Conservation (phyloP, 2,797 vertebrate species). For the Cuculus canorus region DNA sequence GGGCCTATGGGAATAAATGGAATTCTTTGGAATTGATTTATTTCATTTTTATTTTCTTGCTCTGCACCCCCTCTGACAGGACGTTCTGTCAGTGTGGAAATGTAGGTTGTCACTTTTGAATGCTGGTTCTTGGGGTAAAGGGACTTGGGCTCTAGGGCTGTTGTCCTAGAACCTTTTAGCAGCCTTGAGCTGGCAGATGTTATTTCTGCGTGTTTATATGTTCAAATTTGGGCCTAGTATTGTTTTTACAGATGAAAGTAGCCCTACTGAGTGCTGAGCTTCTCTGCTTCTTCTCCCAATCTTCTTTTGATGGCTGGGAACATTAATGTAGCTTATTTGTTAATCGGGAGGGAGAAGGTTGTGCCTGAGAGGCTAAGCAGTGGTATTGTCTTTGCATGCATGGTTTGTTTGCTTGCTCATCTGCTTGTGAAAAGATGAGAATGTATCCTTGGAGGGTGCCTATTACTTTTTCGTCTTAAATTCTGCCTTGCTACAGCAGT, state of each 20-base stretch:
- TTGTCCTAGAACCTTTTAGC: not conserved
- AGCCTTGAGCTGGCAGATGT: not conserved
- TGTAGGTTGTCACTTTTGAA: not conserved
- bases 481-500: conserved; percentile 11
- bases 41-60: not conserved
- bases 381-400: not conserved
- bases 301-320: not conserved
- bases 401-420: conserved; percentile 9
- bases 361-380: not conserved
- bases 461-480: not conserved
- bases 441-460: not conserved
- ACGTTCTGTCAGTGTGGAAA: not conserved
- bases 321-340: conserved; percentile 1
- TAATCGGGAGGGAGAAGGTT: not conserved
- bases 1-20: not conserved
- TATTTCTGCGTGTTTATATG: not conserved
- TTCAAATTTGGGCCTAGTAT: not conserved
- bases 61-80: not conserved
- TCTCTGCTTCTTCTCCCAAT: not conserved
- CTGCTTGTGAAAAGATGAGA: not conserved
- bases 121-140: not conserved
- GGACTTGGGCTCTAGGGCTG: not conserved
- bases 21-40: not conserved
- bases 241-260: not conserved
- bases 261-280: not conserved